Evolutionary conservation across 2,888 invertebrate species (phyloP).

Genomic region (Bruchidius siliquastri): DNA sequence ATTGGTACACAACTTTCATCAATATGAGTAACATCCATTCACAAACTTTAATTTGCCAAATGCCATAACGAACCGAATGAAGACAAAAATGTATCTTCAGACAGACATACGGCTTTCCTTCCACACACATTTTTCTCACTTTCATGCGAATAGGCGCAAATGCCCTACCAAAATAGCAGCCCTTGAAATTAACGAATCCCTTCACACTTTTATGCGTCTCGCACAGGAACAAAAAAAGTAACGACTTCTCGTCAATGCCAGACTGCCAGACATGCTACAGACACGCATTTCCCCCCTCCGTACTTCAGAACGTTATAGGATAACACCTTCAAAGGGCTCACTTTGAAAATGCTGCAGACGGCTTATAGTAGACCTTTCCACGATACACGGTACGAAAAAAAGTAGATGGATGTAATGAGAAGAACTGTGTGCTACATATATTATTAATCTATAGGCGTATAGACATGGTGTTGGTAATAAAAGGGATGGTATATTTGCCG

Average conservation of each 20-base stretch:
- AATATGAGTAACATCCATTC: too few relatives aligned
- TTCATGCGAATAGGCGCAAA: neutral
- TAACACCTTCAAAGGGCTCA: neutral
- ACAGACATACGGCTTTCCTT: too few relatives aligned
- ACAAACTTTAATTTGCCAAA: too few relatives aligned
- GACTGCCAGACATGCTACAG: neutral
- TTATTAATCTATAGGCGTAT: neutral
- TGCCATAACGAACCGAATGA: too few relatives aligned
- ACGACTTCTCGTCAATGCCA: neutral
- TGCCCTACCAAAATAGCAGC: neutral
- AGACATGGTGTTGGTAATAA: neutral
- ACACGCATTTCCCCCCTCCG: neutral
- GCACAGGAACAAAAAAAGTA: neutral
- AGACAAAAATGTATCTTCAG: too few relatives aligned
- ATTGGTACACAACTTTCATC: too few relatives aligned
- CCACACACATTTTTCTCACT: neutral
- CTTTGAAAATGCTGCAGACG: neutral
- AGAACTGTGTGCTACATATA: neutral
- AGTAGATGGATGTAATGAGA: neutral
- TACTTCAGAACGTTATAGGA: neutral
- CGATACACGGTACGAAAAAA: neutral
- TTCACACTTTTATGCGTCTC: neutral
- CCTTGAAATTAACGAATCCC: neutral
- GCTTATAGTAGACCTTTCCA: neutral
- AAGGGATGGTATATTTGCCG: neutral